Evolutionary conservation across 2,113 vertebrate species (phyloP), one percentile per base, ranked within the genome.

Genomic region (Speoplatyrhinus poulsoni): DNA sequence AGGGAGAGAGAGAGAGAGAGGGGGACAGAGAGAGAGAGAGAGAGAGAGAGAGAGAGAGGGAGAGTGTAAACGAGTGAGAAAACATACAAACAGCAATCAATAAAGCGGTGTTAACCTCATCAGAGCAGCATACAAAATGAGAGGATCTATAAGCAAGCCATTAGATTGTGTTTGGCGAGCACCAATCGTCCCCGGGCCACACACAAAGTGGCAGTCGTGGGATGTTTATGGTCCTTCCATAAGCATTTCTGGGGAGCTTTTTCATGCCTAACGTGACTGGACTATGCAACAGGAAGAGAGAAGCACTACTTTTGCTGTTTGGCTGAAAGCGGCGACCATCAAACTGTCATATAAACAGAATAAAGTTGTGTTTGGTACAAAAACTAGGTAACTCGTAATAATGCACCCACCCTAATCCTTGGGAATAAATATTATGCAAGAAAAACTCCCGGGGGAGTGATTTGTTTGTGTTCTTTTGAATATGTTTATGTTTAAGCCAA

Each of bases 31-130:
- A 19, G 12, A 7, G 60, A 50, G 48, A n/a, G 53, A 15, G 10
- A n/a, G 66, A 26, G 16, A 36, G 61, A 48, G 58, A n/a, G 81
- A 58, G 70, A 46, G 33, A 46, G 48, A 55, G 6, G 48, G 68
- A 62, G 78, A 72, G 77, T 80, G 79, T 81, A 88, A 88, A 89
- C 88, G 79, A 88, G 85, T 84, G 88, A 83, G 77, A 90, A 90
- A 90, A 90, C 87, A 91, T 91, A 90, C 89, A 92, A 93, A 93
- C 82, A 81, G 74, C 76, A 89, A 94, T 93, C 93, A 92, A 94
- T 93, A 91, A 88, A 89, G 89, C 91, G 90, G 91, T 92, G 90
- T 91, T 87, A 82, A 88, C 83, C 90, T 92, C 88, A 89, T 90
- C 69, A 87, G 73, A 82, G 89, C 73, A 67, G 82, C 76, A 82